phyloP scores from a whole-genome alignment of 1,140 invertebrate genomes.

The Manduca sexta region DNA sequence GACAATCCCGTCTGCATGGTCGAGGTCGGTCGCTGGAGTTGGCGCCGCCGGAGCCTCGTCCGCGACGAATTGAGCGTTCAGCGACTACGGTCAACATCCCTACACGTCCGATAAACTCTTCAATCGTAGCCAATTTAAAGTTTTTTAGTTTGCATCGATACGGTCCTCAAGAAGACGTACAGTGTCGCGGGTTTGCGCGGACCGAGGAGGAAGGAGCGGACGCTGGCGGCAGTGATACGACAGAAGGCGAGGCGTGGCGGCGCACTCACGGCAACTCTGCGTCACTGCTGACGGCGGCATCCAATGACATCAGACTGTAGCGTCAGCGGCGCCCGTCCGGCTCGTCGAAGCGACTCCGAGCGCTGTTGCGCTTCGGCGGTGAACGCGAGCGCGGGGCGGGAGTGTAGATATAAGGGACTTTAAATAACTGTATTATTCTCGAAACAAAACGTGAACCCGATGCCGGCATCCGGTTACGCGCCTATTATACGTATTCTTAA shows the following conservation, averaged over 20 bases:
- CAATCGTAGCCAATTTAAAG: slow-evolving; percentile 54
- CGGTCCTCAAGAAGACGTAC: slow-evolving; percentile 49
- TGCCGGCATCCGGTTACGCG: too few species aligned
- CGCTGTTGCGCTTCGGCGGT: background rate
- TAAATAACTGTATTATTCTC: too few species aligned
- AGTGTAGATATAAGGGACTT: slow-evolving; percentile 2
- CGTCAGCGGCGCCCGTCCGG: slow-evolving; percentile 14
- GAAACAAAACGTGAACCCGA: too few species aligned
- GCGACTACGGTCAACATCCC: slow-evolving; percentile 57
- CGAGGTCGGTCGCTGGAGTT: slow-evolving; percentile 59
- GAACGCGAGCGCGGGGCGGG: background rate
- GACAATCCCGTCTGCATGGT: slow-evolving; percentile 52
- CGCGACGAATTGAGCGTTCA: slow-evolving; percentile 55
- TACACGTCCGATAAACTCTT: slow-evolving; percentile 53
- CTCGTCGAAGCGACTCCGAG: background rate
- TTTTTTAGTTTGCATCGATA: slow-evolving; percentile 60
- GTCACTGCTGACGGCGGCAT: slow-evolving; percentile 37
- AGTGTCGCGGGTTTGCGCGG: slow-evolving; percentile 35
- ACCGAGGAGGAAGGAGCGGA: slow-evolving; percentile 7
- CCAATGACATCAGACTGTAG: slow-evolving; percentile 52
- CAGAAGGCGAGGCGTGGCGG: slow-evolving; percentile 9
- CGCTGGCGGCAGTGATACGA: slow-evolving; percentile 5
- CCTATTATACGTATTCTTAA: too few species aligned
- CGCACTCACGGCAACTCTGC: slow-evolving; percentile 4
- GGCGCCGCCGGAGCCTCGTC: slow-evolving; percentile 26